Conservation (phyloP, 2,888 invertebrate species). For the Orthonevra nobilis region DNA sequence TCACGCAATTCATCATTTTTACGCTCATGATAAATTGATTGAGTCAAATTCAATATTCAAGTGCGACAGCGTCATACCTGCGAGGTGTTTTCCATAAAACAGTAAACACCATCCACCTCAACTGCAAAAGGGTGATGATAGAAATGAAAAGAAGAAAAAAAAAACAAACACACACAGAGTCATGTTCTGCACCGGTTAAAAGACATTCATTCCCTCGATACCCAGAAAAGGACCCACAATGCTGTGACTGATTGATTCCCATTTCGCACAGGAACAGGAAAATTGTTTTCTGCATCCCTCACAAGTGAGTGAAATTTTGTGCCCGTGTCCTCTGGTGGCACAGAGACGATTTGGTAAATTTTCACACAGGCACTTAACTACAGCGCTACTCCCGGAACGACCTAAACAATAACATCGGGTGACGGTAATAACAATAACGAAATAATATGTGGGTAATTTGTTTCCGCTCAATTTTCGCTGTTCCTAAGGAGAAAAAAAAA, state of each 20-base stretch:
- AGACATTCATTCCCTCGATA: not conserved
- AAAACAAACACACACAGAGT: constrained; percentile 14
- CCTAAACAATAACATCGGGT: constrained; percentile 54
- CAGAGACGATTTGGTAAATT: constrained; percentile 21
- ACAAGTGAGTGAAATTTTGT: not conserved
- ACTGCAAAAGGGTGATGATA: no score
- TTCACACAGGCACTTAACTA: constrained; percentile 33
- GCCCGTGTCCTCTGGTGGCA: not conserved
- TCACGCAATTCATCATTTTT: constrained; percentile 53
- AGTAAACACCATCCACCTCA: not conserved
- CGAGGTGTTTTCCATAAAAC: constrained; percentile 3
- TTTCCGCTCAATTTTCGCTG: constrained; percentile 51
- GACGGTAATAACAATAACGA: constrained; percentile 58
- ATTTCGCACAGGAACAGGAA: constrained; percentile 52
- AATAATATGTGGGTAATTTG: constrained; percentile 64
- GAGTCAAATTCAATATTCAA: constrained; percentile 60
- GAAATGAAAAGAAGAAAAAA: not conserved
- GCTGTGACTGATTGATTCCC: constrained; percentile 63
- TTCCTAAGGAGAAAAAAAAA: not conserved
- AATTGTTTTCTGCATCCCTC: constrained; percentile 54
- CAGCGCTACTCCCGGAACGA: constrained; percentile 31
- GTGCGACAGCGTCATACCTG: no score
- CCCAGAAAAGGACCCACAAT: not conserved
- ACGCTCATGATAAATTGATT: constrained; percentile 62
- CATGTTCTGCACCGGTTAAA: not conserved